These are phyloP conservation scores for Protophormia terraenovae DNA, from an alignment of 2,888 invertebrate species.

Conservation along the genomic window DNA sequence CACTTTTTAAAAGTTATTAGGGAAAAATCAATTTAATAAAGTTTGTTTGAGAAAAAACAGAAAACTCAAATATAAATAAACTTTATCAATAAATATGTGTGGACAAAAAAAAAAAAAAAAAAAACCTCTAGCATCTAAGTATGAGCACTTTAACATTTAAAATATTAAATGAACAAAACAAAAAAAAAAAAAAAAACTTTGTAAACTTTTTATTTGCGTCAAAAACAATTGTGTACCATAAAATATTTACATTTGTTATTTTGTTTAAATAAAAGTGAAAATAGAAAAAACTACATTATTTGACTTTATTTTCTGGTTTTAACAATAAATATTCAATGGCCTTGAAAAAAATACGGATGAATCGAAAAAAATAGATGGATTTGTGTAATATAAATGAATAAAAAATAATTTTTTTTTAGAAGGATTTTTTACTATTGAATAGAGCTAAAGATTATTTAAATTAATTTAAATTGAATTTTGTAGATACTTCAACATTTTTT, in stretches of 20 bases:
- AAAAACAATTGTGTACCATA: constrained; percentile 34
- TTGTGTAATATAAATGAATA: background rate
- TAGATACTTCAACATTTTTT: background rate
- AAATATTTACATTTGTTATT: constrained; percentile 47
- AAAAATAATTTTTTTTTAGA: background rate
- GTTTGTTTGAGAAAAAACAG: background rate
- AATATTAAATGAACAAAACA: background rate
- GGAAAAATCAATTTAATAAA: constrained; percentile 16
- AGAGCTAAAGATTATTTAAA: background rate
- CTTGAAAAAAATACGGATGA: background rate
- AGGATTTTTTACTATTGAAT: background rate
- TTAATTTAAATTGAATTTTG: constrained; percentile 1
- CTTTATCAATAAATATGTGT: constrained; percentile 32
- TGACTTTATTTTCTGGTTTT: background rate
- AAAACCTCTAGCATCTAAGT: background rate
- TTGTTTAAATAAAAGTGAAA: constrained; percentile 8
- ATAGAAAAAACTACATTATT: constrained; percentile 77
- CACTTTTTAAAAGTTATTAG: constrained; percentile 10
- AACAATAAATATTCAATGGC: constrained; percentile 1
- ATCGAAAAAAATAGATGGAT: background rate
- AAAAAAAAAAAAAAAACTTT: background rate
- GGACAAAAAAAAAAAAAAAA: background rate
- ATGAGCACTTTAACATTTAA: background rate
- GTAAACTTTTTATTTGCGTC: constrained; percentile 22
- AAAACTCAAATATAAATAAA: constrained; percentile 13